phyloP scores from a whole-genome alignment of 2,797 vertebrate species.

The Propithecus deckenii region DNA sequence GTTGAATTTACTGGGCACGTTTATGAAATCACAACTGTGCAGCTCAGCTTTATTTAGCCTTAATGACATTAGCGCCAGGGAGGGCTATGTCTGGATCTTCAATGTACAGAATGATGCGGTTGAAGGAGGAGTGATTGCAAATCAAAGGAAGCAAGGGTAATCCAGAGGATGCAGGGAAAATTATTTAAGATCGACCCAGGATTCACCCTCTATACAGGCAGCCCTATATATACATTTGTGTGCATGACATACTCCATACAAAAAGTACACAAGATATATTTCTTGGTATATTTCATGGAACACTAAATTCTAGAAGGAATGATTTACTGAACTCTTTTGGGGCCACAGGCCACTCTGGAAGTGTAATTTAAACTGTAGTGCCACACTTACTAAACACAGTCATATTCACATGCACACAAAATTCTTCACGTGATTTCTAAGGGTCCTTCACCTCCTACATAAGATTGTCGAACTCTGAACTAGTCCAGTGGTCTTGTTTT shows the following conservation, averaged over 20 bases:
- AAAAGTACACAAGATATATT: background rate
- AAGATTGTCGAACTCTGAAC: background rate
- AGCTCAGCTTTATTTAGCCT: constrained; percentile 56
- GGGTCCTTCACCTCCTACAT: background rate
- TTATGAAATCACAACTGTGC: constrained; percentile 67
- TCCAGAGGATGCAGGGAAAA: background rate
- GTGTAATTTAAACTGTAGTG: background rate
- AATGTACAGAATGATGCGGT: background rate
- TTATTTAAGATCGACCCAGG: background rate
- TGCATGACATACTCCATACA: rapidly evolving
- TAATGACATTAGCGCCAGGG: background rate
- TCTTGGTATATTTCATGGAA: background rate
- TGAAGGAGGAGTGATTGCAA: background rate
- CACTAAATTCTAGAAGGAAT: constrained; percentile 18
- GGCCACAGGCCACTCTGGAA: background rate
- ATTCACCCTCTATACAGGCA: background rate
- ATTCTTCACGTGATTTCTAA: background rate
- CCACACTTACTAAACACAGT: background rate
- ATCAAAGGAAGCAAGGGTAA: background rate
- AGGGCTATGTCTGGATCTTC: background rate
- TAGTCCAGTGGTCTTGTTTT: background rate
- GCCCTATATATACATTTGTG: background rate
- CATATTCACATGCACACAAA: background rate
- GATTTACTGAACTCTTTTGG: background rate
- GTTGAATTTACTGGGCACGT: background rate